Base-by-base conservation (phyloP, 1,140 invertebrate species). In the Hermetia illucens region DNA sequence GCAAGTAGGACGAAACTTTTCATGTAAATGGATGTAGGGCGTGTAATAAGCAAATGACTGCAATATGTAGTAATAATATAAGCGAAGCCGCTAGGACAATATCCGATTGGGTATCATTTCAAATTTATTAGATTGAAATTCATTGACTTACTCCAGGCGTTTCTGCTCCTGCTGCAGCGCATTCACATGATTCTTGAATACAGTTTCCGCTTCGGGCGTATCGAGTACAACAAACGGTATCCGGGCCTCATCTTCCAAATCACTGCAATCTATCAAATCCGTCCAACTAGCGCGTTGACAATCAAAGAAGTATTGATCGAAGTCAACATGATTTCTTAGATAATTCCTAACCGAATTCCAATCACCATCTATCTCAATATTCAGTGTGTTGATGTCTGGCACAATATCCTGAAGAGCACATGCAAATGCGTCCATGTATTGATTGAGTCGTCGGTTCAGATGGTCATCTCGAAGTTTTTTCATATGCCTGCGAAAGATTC, bases 141-240 rank as follows among this genome's bases (percentile, higher is more conserved):
- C 19, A 25, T 21, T 46, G 39, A 70, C 83, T 76, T 68, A 93
- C 87, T 93, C 88, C 52, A 82, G 72, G 64, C 84, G 79, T 54
- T 84, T 79, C 51, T 90, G 81, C 56, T 92, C 86, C 54, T 86
- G 83, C 53, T 94, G 87, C 19, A 94, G 69, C 34, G 82, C 77
- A 57, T 89, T 88, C 18, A 92, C 72, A 62, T 90, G 89, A 52
- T 87, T 91, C 55, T 83, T 83, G 61, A 89, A 96, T 6, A 89
- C 83, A 1, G 77, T 80, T 61, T 93, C 88, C 10, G 89, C 89
- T 57, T 95, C 90, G 31, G 78, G 75, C 3, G 85, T 87, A 48
- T 89, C 83, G 9, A 95, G 65, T 34, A 95, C 79, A 57, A 92
- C 87, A 53, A 85, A 89, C 3, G 92, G 92, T 54, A 95, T 90